Evolutionary conservation across 2,113 vertebrate genomes (phyloP), one percentile per base, ranked within the genome.

Genomic region (Bufo gargarizans): DNA sequence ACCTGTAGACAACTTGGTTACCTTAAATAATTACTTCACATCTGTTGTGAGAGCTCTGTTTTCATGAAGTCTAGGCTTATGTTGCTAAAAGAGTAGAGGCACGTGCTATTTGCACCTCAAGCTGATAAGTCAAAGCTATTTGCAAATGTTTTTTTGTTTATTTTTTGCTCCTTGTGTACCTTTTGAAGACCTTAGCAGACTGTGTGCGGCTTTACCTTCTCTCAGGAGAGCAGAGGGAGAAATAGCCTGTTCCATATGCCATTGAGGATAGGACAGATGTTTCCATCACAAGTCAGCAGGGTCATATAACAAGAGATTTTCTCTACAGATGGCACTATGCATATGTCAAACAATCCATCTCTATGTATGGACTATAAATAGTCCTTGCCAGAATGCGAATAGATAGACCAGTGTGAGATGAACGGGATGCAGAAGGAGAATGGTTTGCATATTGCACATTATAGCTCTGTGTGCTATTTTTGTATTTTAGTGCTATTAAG

Each of bases 291-390:
- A 17, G 33, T 19, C 55, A 72, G 20, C 47, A 65, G 13, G 61
- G 84, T 77, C 72, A 77, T 86, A 86, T 78, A 78, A 86, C 85
- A 86, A 82, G 72, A 88, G 86, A 82, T 88, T 76, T 82, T 59
- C 86, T 88, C 77, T 88, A n/a, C 86, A 82, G 86, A 88, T 88
- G 86, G 86, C 20, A 33, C 79, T 53, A 82, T 88, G 79, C 86
- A 82, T 88, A 88, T 88, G 86, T 72, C 86, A 82, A 74, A 82
- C 67, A 63, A 71, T 82, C 55, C 78, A 87, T 81, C 78, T 59
- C 86, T 82, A 74, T 50, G 33, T 88, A 74, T 88, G 55, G 19
- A 81, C 77, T 87, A 87, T 82, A 87, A 82, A 87, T 87, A 87
- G 47, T 77, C 53, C 20, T 45, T 58, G 43, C 14, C 53, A 87